These are phyloP conservation scores for Gymnothorax javanicus DNA, from an alignment of 2,797 vertebrate genomes.

Conservation along the genomic window DNA sequence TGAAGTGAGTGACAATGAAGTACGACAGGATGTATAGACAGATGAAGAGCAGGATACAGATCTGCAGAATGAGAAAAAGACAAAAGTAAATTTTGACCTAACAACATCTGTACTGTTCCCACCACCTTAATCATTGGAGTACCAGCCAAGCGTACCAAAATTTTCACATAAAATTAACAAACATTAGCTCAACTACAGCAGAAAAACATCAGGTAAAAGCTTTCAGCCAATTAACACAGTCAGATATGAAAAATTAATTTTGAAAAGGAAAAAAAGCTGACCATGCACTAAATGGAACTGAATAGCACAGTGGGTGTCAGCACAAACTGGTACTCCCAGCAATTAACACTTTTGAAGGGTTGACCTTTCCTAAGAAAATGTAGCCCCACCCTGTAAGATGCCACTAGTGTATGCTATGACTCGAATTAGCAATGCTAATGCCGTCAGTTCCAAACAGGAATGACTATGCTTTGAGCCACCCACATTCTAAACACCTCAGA, in stretches of 20 bases:
- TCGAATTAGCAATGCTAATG: not conserved
- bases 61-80: slow-evolving; percentile 54
- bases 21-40: slow-evolving; percentile 79
- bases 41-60: slow-evolving; percentile 75
- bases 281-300: not conserved
- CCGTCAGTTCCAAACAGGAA: not conserved
- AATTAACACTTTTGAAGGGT: not conserved
- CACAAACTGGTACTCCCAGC: not conserved
- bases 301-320: not conserved
- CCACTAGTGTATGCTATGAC: not conserved
- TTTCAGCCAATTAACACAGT: not conserved
- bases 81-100: not conserved
- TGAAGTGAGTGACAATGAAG: slow-evolving; percentile 75
- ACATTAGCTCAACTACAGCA: not conserved
- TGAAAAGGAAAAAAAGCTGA: not conserved
- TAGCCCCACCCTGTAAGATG: not conserved
- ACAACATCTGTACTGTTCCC: not conserved
- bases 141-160: not conserved
- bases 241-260: not conserved
- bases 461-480: not conserved
- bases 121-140: not conserved
- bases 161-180: not conserved
- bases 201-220: not conserved
- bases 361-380: not conserved
- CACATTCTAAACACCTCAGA: not conserved